Base-by-base conservation (phyloP, 2,888 invertebrate genomes). In the Leptopterna dolabrata region DNA sequence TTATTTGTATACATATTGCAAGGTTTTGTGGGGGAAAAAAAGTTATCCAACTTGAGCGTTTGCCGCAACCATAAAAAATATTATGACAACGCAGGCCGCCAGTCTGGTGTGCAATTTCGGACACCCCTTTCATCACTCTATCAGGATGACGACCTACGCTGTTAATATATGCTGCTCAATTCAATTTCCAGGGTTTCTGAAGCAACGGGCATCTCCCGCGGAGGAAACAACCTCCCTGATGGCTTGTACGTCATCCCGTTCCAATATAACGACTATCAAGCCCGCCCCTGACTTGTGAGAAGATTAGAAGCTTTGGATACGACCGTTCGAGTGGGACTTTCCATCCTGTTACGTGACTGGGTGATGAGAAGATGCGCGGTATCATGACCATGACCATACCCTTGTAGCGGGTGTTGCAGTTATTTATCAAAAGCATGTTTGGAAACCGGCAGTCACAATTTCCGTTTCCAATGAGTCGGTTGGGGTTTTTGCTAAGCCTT, bases 101-200 rank as follows among this genome's bases (percentile, higher is more conserved):
- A 36, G 47, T 1, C 47, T 14, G 16, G 1, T 47, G 3, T 4
- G 47, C 6, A 63, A 63, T 63, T 24, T 13, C 24, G 19, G 27
- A 13, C 13, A 63, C 63, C 24, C 7, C 24, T 63, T 24, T 63
- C 63, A 19, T 24, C 63, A 63, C 24, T 63, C 63, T 27, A 0
- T 0, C 63, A 1, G 63, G 63, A 6, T 63, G 63, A 24, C 24
- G 47, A 63, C 63, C 63, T 1, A 63, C 19, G 63, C 24, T 24
- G 63, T 63, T 63, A 63, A 63, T 63, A 13, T 63, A 63, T 63
- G 63, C 63, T 63, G 2, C 27, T 63, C 24, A 24, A 63, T 63
- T 63, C 63, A 63, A 63, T 63, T 63, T 63, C 63, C 63, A 63
- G 63, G 63, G 63, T 63, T 51, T 51, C 51, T 14, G n/a, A 51